These are phyloP conservation scores for Stylophora pistillata DNA, from an alignment of 64 coral and sea anemone species.

Conservation along the genomic window DNA sequence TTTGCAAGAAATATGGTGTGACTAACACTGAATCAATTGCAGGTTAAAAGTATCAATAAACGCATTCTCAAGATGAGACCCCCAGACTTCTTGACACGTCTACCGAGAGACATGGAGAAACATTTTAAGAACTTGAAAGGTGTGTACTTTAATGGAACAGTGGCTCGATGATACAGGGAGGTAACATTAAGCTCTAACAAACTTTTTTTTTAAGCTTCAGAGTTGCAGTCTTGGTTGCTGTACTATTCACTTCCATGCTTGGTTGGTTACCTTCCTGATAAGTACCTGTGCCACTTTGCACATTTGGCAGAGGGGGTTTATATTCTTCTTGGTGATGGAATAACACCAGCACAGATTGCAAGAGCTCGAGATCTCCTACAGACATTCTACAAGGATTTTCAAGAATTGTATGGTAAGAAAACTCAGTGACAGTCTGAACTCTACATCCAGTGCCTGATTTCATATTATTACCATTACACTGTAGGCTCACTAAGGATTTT, in stretches of 20 bases:
- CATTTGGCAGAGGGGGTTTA: slow-evolving; percentile 23
- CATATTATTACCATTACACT: too few relatives aligned
- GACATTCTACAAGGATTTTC: too few relatives aligned
- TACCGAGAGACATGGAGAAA: slow-evolving; percentile 43
- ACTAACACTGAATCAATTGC: background rate
- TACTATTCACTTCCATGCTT: slow-evolving; percentile 42
- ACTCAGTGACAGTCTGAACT: too few relatives aligned
- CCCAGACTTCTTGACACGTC: slow-evolving; percentile 33
- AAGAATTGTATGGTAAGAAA: too few relatives aligned
- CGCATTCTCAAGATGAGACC: slow-evolving; percentile 55
- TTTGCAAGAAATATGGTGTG: too few relatives aligned
- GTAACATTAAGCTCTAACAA: background rate
- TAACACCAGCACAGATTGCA: background rate
- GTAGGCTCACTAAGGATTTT: too few relatives aligned
- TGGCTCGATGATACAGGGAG: too few relatives aligned
- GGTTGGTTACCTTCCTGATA: background rate
- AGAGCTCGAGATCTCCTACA: background rate
- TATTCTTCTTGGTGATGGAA: slow-evolving; percentile 15
- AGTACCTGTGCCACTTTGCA: slow-evolving; percentile 20
- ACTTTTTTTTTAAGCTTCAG: slow-evolving; percentile 32
- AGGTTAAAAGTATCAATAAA: slow-evolving; percentile 55
- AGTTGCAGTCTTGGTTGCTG: slow-evolving; percentile 34
- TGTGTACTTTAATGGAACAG: background rate
- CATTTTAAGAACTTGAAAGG: slow-evolving; percentile 36
- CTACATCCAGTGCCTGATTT: background rate